phyloP scores from a whole-genome alignment of 2,888 invertebrate species.

The Pogonocherus hispidulus region DNA sequence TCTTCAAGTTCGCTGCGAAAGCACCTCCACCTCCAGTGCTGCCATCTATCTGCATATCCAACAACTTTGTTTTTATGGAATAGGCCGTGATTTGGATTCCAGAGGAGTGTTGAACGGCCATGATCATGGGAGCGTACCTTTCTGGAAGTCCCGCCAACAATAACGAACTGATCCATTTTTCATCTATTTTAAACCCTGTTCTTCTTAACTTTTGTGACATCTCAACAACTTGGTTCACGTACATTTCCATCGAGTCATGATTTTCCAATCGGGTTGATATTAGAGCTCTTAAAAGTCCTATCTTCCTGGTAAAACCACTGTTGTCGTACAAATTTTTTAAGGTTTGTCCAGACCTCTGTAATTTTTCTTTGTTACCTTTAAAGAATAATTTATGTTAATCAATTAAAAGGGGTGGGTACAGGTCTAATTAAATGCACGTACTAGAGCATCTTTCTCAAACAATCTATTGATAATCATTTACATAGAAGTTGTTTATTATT shows the following conservation, averaged over 20 bases:
- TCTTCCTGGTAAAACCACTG: conserved; percentile 54
- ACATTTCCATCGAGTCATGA: conserved; percentile 51
- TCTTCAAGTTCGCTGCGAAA: neutral
- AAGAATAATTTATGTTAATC: no score
- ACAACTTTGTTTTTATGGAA: conserved; percentile 52
- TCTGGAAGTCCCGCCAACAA: conserved; percentile 51
- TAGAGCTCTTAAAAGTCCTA: conserved; percentile 48
- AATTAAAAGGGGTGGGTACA: no score
- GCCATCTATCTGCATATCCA: conserved; percentile 7
- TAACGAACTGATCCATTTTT: conserved; percentile 55
- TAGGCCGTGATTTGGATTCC: conserved; percentile 11
- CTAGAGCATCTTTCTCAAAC: no score
- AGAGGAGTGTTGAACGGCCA: conserved; percentile 50
- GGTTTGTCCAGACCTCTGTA: conserved; percentile 68
- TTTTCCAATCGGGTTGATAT: conserved; percentile 53
- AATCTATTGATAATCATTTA: no score
- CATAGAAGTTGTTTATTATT: no score
- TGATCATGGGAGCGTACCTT: conserved; percentile 47
- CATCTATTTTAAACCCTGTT: conserved; percentile 54
- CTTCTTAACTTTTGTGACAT: conserved; percentile 51
- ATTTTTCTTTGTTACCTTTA: no score
- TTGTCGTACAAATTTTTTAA: conserved; percentile 55
- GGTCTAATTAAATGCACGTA: no score
- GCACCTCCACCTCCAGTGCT: neutral
- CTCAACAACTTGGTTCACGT: conserved; percentile 56